A percentile compares a stretch with the other conserved stretches of the same genome.
phyloP scores from a whole-genome alignment of 2,797 vertebrate genomes.

The Emydoidea blandingii region DNA sequence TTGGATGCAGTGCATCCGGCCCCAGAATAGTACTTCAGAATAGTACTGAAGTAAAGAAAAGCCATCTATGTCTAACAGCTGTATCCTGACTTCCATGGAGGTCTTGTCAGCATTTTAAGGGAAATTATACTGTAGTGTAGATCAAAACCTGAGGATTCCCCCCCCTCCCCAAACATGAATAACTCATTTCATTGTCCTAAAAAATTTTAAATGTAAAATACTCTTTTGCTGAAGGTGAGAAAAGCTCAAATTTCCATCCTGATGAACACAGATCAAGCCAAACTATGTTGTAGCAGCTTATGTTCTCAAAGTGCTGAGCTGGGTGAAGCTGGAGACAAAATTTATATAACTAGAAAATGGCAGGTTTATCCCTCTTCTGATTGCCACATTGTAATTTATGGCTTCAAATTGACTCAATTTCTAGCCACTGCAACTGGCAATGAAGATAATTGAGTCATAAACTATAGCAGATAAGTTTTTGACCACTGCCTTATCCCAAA shows the following conservation, averaged over 20 bases:
- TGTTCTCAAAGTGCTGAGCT: neutral
- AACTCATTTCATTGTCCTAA: neutral
- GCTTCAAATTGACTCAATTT: neutral
- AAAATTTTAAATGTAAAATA: neutral
- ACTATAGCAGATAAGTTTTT: neutral
- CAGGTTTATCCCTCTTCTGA: neutral
- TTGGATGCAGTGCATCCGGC: no score
- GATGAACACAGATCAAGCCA: neutral
- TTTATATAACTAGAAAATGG: neutral
- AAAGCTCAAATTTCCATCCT: neutral
- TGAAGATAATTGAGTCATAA: neutral
- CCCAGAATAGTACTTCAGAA: no score
- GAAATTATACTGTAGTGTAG: neutral
- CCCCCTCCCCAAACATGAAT: neutral
- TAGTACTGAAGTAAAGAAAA: neutral
- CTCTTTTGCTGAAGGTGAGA: neutral
- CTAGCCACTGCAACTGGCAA: neutral
- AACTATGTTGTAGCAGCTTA: neutral
- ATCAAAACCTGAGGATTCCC: neutral
- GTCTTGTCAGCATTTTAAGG: neutral
- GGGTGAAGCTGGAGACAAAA: neutral
- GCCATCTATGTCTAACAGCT: neutral
- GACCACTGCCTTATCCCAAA: neutral
- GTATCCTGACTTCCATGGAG: neutral
- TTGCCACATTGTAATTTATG: neutral